Evolutionary conservation across 2,888 invertebrate genomes (phyloP).

Genomic region (Drosophila greeni): DNA sequence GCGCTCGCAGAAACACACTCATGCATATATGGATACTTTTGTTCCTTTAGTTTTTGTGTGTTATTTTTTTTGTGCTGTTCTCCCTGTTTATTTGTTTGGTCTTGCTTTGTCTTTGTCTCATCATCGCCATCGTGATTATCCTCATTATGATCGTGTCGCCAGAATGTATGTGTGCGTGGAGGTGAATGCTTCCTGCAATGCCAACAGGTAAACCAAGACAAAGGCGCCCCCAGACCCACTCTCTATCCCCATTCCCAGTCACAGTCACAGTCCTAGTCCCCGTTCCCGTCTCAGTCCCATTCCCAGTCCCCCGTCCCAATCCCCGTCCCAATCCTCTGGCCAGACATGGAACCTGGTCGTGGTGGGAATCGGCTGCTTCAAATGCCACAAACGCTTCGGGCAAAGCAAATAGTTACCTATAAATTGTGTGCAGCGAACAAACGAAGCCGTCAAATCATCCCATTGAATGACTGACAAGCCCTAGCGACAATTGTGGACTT

Average conservation of each 20-base stretch:
- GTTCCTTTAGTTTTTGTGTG: constrained; percentile 53
- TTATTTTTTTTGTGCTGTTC: constrained; percentile 44
- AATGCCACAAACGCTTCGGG: constrained; percentile 49
- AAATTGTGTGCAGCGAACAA: constrained; percentile 54
- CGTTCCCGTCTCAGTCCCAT: no score
- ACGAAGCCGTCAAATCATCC: constrained; percentile 57
- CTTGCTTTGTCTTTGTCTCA: constrained; percentile 42
- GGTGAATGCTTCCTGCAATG: constrained; percentile 74
- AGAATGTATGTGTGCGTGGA: constrained; percentile 41
- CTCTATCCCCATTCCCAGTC: constrained; percentile 6
- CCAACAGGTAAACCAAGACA: constrained; percentile 70
- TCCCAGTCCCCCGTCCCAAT: constrained; percentile 3
- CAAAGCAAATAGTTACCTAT: constrained; percentile 62
- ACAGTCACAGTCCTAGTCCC: no score
- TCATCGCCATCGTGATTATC: constrained; percentile 47
- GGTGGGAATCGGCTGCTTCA: constrained; percentile 66
- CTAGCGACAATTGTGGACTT: constrained; percentile 62
- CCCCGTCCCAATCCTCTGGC: constrained; percentile 28
- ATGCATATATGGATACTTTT: constrained; percentile 41
- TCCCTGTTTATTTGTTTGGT: constrained; percentile 36
- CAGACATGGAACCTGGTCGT: constrained; percentile 34
- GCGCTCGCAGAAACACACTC: constrained; percentile 37
- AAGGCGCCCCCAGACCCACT: constrained; percentile 14
- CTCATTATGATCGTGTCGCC: constrained; percentile 39
- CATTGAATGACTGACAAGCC: constrained; percentile 65